Evolutionary conservation across 2,113 vertebrate species (phyloP), one percentile per base, ranked within the genome.

Genomic region (Tautogolabrus adspersus): DNA sequence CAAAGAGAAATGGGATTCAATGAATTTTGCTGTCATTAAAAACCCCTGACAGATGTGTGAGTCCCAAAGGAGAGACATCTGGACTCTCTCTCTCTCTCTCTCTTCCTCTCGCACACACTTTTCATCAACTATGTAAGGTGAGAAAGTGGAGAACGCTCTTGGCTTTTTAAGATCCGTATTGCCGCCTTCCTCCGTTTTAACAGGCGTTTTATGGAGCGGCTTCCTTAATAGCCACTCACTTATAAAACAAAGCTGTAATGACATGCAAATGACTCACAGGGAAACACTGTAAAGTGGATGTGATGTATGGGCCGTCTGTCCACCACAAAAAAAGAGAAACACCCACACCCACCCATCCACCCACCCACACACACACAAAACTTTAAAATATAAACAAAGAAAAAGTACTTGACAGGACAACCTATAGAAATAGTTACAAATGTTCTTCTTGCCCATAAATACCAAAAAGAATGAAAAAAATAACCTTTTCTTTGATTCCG

Each of bases 61-160:
- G 95, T 95, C 95, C 96, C 95, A 95, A 87, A 94, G 95, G 95
- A 95, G 95, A 93, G 94, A 95, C 95, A 96, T 95, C 95, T 96
- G 96, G 95, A 92, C 93, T 63, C 49, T 47, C 75, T 66, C 61
- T 64, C 59, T n/a, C n/a, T 42, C 47, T 38, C 21, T 69, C 61
- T 49, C 19, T 69, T 62, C 65, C 63, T 67, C 66, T 60, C 68
- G 19, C 44, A 72, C 57, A 67, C 77, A 84, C 78, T 86, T 83
- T 87, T 85, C 73, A 87, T 77, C 88, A 79, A 56, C 72, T 63
- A 63, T 23, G 77, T 83, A 71, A 92, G 91, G 88, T 91, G 88
- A 91, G 88, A 87, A 89, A 89, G 87, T 87, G 81, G 81, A 86
- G 87, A 88, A 91, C 75, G 80, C 87, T 92, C 87, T 90, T 88